Conservation (phyloP, 1,140 invertebrate species). For the Drosophila lowei region DNA sequence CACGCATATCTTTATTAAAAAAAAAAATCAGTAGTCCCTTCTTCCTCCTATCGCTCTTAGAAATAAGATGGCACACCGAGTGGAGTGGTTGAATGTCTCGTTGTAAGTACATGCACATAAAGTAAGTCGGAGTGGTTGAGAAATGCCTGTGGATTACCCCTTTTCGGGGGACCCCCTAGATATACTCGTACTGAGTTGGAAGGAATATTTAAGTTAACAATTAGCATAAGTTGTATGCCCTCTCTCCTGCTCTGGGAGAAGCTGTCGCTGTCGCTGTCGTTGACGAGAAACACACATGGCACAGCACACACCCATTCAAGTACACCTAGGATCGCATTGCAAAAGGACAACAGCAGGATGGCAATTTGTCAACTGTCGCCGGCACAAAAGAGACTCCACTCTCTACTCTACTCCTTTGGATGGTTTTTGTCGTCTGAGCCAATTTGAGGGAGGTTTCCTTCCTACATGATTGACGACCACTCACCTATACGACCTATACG, state of each 20-base stretch:
- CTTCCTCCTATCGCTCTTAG: conserved; percentile 14
- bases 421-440: conserved; percentile 29
- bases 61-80: conserved; percentile 1
- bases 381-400: conserved; percentile 48
- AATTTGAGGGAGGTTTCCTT: conserved; percentile 17
- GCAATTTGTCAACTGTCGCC: conserved; percentile 77
- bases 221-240: conserved; percentile 40
- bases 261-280: conserved; percentile 11
- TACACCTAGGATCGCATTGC: conserved; percentile 42
- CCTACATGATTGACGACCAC: conserved; percentile 71
- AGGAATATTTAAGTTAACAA: conserved; percentile 62
- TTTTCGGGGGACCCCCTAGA: conserved; percentile 11
- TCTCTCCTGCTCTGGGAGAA: conserved; percentile 12
- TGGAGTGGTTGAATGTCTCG: conserved; percentile 29
- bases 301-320: neutral
- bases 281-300: conserved; percentile 15
- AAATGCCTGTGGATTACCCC: conserved; percentile 15
- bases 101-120: conserved; percentile 60
- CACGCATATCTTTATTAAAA: conserved; percentile 35
- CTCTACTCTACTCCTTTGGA: conserved; percentile 18
- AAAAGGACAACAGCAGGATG: conserved; percentile 63
- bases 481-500: conserved; percentile 45
- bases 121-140: conserved; percentile 29
- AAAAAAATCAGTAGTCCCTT: conserved; percentile 10
- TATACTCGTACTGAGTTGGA: conserved; percentile 28